phyloP scores from a whole-genome alignment of 2,888 invertebrate genomes.

The Anthophora plumipes region DNA sequence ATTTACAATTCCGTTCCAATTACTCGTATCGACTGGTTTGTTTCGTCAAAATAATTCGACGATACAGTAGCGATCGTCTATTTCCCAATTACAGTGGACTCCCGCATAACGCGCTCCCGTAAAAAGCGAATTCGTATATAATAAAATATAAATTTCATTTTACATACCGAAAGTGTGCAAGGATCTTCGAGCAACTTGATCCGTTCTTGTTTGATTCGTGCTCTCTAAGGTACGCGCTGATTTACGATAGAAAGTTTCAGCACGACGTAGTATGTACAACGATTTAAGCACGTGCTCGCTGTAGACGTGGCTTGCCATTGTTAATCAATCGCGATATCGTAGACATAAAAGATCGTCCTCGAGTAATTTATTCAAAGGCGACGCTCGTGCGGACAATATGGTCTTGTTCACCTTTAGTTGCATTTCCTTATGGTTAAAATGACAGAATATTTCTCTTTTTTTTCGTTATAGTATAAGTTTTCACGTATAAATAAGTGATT shows the following conservation, averaged over 20 bases:
- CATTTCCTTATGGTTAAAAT: neutral
- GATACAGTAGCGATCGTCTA: neutral
- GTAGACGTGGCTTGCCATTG: constrained; percentile 49
- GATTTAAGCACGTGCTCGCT: constrained; percentile 58
- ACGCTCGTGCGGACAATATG: constrained; percentile 28
- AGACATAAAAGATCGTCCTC: constrained; percentile 33
- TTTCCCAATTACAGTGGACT: too few relatives aligned
- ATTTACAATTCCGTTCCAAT: constrained; percentile 13
- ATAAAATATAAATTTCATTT: too few relatives aligned
- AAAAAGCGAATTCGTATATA: too few relatives aligned
- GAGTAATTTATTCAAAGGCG: constrained; percentile 50
- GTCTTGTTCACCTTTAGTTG: constrained; percentile 6
- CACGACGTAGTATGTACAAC: constrained; percentile 49
- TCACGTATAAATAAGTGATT: neutral
- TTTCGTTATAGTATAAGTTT: too few relatives aligned
- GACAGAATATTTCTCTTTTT: neutral
- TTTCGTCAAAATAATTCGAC: neutral
- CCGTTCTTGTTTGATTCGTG: constrained; percentile 25
- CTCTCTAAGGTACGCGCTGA: constrained; percentile 45
- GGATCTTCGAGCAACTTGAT: constrained; percentile 22
- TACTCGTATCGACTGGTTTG: neutral
- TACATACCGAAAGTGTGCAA: constrained; percentile 8
- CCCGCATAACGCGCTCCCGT: too few relatives aligned
- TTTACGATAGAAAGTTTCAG: constrained; percentile 67
- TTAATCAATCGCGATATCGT: constrained; percentile 64